phyloP scores from a whole-genome alignment of 2,888 invertebrate species.

The Cataglyphis cursor region DNA sequence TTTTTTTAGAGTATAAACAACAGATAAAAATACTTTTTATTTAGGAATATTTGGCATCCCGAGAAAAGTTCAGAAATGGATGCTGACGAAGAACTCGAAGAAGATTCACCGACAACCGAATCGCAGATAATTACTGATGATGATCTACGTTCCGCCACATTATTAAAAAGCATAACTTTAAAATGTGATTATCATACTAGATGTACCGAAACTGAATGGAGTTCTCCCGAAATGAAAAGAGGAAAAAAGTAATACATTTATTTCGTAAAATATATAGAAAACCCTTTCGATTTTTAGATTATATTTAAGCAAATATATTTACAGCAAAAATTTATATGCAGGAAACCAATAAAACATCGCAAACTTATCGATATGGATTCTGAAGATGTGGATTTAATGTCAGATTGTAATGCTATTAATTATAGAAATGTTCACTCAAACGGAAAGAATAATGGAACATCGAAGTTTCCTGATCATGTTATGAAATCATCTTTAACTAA shows the following conservation, averaged over 20 bases:
- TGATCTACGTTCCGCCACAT: conserved; percentile 61
- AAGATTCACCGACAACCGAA: conserved; percentile 65
- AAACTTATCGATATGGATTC: conserved; percentile 61
- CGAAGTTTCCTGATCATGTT: not conserved
- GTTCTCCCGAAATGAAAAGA: conserved; percentile 62
- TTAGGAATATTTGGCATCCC: not conserved
- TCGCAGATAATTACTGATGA: conserved; percentile 61
- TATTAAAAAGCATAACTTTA: conserved; percentile 63
- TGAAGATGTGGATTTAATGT: conserved; percentile 64
- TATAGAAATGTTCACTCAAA: conserved; percentile 24
- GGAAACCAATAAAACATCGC: conserved; percentile 60
- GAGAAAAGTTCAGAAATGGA: conserved; percentile 66
- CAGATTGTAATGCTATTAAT: conserved; percentile 53
- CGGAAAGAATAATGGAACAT: conserved; percentile 15
- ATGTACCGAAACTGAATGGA: conserved; percentile 71
- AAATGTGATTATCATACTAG: conserved; percentile 67
- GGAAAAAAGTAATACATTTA: conserved; percentile 40
- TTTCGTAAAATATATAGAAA: not conserved
- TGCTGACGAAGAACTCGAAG: conserved; percentile 50
- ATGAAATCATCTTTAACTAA: conserved; percentile 37
- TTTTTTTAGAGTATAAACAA: not conserved
- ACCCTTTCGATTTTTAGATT: not conserved
- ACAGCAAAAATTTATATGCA: not conserved
- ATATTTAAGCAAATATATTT: not conserved
- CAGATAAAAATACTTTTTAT: not conserved